Evolutionary conservation across 1,140 invertebrate species (phyloP).

Genomic region (Eufriesea mexicana): DNA sequence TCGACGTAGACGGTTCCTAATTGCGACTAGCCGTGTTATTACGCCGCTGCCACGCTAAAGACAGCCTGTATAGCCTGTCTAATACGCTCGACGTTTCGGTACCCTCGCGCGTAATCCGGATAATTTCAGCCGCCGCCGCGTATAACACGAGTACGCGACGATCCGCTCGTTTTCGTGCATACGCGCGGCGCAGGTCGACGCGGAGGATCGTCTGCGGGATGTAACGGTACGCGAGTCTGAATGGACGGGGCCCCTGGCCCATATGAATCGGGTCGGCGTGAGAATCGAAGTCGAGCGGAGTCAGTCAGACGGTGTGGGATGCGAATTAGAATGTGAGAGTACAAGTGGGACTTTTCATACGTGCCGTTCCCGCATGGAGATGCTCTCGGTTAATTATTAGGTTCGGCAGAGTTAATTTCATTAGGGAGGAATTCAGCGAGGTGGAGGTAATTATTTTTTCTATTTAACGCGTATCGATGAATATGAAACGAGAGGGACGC

Average conservation of each 20-base stretch:
- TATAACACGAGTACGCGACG: no score
- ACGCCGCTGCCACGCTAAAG: constrained; percentile 3
- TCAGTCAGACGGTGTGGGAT: background rate
- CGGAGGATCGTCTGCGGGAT: no score
- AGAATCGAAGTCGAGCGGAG: background rate
- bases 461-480: no score
- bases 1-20: constrained; percentile 50
- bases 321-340: background rate
- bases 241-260: no score
- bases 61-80: background rate
- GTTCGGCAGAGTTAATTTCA: no score
- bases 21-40: constrained; percentile 50
- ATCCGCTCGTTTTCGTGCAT: no score
- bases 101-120: background rate
- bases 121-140: background rate
- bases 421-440: no score
- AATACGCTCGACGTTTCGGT: constrained; percentile 22
- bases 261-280: background rate
- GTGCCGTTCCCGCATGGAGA: background rate
- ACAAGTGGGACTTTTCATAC: background rate
- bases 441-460: no score
- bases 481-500: no score
- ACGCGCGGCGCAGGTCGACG: no score
- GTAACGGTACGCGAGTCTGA: no score
- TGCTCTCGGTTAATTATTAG: background rate